Percentiles rank a stretch among this genome's conserved stretches.
phyloP scores from a whole-genome alignment of 2,113 vertebrate genomes.

The Grallaria varia region DNA sequence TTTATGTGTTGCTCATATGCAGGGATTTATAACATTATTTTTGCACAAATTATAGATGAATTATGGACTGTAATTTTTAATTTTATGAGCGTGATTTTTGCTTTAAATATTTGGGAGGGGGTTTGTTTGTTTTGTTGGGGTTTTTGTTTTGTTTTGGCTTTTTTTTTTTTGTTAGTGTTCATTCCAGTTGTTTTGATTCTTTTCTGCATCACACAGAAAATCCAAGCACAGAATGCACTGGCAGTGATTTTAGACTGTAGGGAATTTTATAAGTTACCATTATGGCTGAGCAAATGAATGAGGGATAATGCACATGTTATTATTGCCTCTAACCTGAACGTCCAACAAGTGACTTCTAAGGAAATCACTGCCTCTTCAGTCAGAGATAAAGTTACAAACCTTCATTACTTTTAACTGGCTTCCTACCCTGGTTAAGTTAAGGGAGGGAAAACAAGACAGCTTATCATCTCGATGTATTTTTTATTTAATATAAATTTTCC shows the following conservation, averaged over 20 bases:
- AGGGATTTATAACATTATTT: background rate
- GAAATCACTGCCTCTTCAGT: background rate
- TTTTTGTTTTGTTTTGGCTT: background rate
- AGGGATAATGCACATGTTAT: background rate
- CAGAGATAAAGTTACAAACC: background rate
- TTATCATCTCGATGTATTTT: background rate
- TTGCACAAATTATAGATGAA: background rate
- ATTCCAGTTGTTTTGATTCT: background rate
- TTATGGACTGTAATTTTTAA: background rate
- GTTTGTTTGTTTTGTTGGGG: too few species aligned
- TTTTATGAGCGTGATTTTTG: background rate
- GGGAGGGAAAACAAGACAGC: background rate
- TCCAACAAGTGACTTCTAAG: background rate
- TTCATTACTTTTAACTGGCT: background rate
- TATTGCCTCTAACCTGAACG: background rate
- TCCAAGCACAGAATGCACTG: background rate
- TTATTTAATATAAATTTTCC: background rate
- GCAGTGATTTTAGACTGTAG: background rate
- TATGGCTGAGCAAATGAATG: background rate
- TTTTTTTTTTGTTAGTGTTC: background rate
- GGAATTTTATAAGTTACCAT: background rate
- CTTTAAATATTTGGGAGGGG: too few species aligned
- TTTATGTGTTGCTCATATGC: background rate
- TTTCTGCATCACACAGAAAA: background rate
- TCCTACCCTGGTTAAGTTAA: background rate